Evolutionary conservation across 2,888 invertebrate genomes (phyloP), one percentile per base, ranked within the genome.

Genomic region (Rhingia campestris): DNA sequence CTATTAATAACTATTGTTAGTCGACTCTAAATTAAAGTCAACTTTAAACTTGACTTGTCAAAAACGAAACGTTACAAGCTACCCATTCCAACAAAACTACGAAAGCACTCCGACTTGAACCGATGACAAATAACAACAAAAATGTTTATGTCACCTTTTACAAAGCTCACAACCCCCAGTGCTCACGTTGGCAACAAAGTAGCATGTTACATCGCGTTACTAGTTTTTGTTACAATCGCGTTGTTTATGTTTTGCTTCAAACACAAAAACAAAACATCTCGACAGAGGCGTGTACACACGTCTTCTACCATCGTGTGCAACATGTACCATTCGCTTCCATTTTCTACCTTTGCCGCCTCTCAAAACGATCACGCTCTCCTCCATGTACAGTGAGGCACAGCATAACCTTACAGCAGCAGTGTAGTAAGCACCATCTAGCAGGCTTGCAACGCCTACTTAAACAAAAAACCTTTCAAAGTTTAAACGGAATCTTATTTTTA

Each of bases 261-360:
- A 22, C 35, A 64, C 81, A 81, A 51, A 39, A 56, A 22, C 7
- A 75, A 80, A 67, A 70, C 56, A 74, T 67, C 39, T 63, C 33
- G 43, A 72, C 63, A 74, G 41, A 82, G 73, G 82, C 82, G 77
- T 76, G 59, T 67, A 73, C 82, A 77, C 58, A 64, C 63, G 64
- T 77, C 51, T 59, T 47, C 37, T 59, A 39, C 67, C 45, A 43
- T 51, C 47, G 49, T 73, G 67, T 56, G 49, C 61, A 66, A 75
- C 70, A 70, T 75, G 58, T 53, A 66, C 64, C 69, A 54, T 39
- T 53, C 63, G 61, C 56, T 69, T 58, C 39, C 45, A 59, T 63
- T 67, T 51, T 33, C 49, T 22, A 32, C 37, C 12, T 47, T 10
- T 22, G 22, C 22, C 22, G 45, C 10, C 6, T 37, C n/a, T n/a